Evolutionary conservation across 2,113 vertebrate species (phyloP).

Genomic region (Channa maculata): DNA sequence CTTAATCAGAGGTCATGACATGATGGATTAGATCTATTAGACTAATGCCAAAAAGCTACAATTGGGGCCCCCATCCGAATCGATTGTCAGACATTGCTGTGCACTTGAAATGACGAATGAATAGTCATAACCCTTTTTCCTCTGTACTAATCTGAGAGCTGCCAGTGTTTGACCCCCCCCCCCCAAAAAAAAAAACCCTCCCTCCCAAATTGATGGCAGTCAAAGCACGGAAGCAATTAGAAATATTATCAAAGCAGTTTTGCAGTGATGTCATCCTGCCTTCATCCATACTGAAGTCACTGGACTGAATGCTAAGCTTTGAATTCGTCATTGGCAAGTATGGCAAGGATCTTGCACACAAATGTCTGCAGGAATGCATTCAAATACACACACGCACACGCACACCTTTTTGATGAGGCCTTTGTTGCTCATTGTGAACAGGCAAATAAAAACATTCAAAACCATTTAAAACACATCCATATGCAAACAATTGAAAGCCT

Average conservation of each 20-base stretch:
- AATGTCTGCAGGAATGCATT: constrained; percentile 27
- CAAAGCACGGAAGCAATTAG: constrained; percentile 79
- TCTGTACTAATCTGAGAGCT: constrained; percentile 55
- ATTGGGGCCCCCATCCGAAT: constrained; percentile 58
- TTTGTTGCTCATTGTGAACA: constrained; percentile 50
- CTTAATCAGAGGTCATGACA: constrained; percentile 74
- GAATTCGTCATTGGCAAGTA: constrained; percentile 50
- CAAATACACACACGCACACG: constrained; percentile 10
- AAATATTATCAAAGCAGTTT: constrained; percentile 75
- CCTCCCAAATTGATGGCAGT: constrained; percentile 58
- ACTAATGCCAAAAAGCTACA: constrained; percentile 72
- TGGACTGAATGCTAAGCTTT: constrained; percentile 57
- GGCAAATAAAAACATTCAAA: constrained; percentile 63
- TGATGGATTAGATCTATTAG: constrained; percentile 78
- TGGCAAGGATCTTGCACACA: constrained; percentile 12
- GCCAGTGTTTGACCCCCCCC: constrained; percentile 42
- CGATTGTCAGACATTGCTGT: constrained; percentile 51
- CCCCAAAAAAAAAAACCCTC: too few species aligned
- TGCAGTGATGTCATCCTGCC: constrained; percentile 69
- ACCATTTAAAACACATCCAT: constrained; percentile 64
- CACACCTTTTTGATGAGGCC: constrained; percentile 18
- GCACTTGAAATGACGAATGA: constrained; percentile 74
- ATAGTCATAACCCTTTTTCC: constrained; percentile 61
- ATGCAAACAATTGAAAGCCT: constrained; percentile 60
- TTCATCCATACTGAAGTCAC: constrained; percentile 71